Evolutionary conservation across 2,888 invertebrate genomes (phyloP), one percentile per base, ranked within the genome.

Genomic region (Pyrochroa serraticornis): DNA sequence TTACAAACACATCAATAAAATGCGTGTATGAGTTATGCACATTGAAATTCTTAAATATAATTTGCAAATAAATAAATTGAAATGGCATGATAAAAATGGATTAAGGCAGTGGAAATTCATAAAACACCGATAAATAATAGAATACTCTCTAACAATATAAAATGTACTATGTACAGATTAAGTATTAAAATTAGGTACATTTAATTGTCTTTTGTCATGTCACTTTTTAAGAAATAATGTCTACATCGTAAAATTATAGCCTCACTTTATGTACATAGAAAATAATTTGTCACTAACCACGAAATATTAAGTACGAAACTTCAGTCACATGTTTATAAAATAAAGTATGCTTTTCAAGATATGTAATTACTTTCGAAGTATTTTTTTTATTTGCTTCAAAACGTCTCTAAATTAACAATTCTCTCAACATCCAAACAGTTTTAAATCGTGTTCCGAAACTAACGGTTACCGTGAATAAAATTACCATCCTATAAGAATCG

Each of bases 141-240:
- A 53, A 58, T 64, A 67, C 54, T 58, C 60, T 65, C 70, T 72
- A 72, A 72, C 72, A 71, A 72, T 73, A 72, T 71, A 69, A 70
- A 71, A 73, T 68, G 65, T 65, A 68, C 63, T 75, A 75, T 75
- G 53, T 75, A 75, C 68, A 70, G 63, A 69, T 68, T 72, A 72
- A 74, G 71, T 73, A 75, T 71, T 74, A 74, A 76, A 76, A 72
- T 75, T 75, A 76, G 74, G 75, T 76, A 76, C 75, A 72, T 72
- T 70, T 63, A 73, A 73, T 71, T 72, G 74, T 74, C 72, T 73
- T 72, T 73, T 71, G 63, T 73, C 64, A 66, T 65, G 64, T 64
- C 64, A 61, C 62, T 56, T 53, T 55, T 58, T 62, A 45, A 51
- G 49, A 54, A 62, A 46, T 55, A 60, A 62, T 55, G 52, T 51